These are phyloP conservation scores for Holothuria scabra DNA, from an alignment of 53 echinoderm and acorn worm species.

Conservation along the genomic window DNA sequence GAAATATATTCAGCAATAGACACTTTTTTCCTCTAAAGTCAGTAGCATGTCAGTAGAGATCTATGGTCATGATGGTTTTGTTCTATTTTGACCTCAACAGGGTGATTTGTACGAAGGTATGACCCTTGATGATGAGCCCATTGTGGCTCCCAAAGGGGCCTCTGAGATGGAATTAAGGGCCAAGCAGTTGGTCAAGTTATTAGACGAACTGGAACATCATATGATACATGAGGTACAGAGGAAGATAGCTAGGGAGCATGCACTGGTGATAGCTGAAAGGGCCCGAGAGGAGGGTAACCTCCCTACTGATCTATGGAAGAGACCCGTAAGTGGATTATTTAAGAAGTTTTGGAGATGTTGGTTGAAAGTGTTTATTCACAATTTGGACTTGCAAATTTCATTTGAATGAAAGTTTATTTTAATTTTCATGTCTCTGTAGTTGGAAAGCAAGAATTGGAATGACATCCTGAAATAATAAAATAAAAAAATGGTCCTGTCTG, in stretches of 20 bases:
- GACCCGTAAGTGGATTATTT: conserved; percentile 68
- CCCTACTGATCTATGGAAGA: conserved; percentile 98
- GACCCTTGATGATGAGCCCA: conserved; percentile 85
- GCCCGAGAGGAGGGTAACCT: conserved; percentile 95
- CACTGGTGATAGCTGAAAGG: conserved; percentile 91
- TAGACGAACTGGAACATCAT: conserved; percentile 89
- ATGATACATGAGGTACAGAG: conserved; percentile 93
- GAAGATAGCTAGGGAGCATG: conserved; percentile 88
- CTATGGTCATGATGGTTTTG: background rate
- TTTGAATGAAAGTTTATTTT: background rate
- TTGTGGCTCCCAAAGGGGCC: conserved; percentile 83
- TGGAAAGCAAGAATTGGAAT: too few species aligned
- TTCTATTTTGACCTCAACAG: conserved; percentile 36
- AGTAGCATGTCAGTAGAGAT: too few species aligned
- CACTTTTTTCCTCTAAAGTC: background rate
- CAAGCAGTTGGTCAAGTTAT: conserved; percentile 91
- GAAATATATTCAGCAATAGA: background rate
- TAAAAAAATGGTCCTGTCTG: too few species aligned
- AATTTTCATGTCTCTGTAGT: too few species aligned
- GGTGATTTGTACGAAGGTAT: conserved; percentile 91
- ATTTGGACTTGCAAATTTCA: background rate
- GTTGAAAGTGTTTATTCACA: background rate
- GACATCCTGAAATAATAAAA: too few species aligned
- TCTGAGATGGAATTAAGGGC: conserved; percentile 95
- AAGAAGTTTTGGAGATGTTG: background rate